phyloP scores from a whole-genome alignment of 2,797 vertebrate genomes.

The Natrix natrix region DNA sequence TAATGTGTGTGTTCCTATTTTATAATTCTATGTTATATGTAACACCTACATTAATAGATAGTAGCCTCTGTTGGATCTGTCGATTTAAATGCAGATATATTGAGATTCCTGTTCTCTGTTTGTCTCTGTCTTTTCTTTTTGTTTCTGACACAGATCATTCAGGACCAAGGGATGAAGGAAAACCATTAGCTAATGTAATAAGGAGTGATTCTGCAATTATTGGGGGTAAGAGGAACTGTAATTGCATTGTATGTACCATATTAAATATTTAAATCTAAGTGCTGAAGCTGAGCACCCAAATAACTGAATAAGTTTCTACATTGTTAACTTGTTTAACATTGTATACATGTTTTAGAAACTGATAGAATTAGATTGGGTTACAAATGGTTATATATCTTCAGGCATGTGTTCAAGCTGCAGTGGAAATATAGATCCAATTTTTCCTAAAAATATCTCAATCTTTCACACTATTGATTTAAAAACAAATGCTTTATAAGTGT shows the following conservation, averaged over 20 bases:
- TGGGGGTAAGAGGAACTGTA: slow-evolving; percentile 81
- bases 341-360: neutral
- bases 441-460: neutral
- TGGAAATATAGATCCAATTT: neutral
- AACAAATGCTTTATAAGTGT: neutral
- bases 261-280: neutral
- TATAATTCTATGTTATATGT: neutral
- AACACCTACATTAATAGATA: neutral
- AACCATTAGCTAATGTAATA: slow-evolving; percentile 82
- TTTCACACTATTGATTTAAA: neutral
- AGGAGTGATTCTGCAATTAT: slow-evolving; percentile 88
- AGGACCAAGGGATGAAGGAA: slow-evolving; percentile 80
- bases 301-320: neutral
- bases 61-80: neutral
- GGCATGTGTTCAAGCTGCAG: neutral
- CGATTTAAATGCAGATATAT: neutral
- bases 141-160: slow-evolving; percentile 82
- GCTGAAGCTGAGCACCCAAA: neutral
- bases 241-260: neutral
- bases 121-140: slow-evolving; percentile 35
- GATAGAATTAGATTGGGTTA: neutral
- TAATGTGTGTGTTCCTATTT: neutral
- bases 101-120: slow-evolving; percentile 14
- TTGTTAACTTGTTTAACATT: neutral
- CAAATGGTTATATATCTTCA: neutral